Percentiles rank a stretch among this genome's conserved stretches.
These are phyloP conservation scores for Caerostris extrusa DNA, from an alignment of 1,140 invertebrate genomes.

Conservation along the genomic window DNA sequence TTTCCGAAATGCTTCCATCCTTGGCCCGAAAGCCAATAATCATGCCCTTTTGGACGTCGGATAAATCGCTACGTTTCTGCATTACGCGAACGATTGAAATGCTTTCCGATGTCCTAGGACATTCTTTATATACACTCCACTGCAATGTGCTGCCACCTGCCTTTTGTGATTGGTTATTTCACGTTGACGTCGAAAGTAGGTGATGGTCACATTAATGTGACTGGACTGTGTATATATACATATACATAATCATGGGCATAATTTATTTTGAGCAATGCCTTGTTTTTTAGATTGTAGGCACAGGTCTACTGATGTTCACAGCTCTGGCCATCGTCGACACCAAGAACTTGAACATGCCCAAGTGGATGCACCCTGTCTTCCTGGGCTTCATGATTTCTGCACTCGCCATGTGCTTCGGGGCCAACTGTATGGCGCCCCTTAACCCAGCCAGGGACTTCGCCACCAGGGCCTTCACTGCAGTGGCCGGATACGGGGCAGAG, in stretches of 20 bases:
- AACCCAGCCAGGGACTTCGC: conserved; percentile 86
- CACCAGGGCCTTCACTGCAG: conserved; percentile 84
- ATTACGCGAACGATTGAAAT: too few species aligned
- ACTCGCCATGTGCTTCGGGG: conserved; percentile 80
- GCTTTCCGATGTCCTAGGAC: too few species aligned
- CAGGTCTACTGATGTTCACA: conserved; percentile 83
- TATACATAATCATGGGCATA: neutral
- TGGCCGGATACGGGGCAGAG: conserved; percentile 84
- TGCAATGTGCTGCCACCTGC: too few species aligned
- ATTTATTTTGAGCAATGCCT: neutral
- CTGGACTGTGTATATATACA: too few species aligned
- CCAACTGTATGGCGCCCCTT: conserved; percentile 85
- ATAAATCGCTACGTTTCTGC: too few species aligned
- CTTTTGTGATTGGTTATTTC: too few species aligned
- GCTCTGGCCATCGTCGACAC: conserved; percentile 84
- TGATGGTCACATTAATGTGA: too few species aligned
- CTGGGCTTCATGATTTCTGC: conserved; percentile 81
- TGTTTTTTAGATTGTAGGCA: conserved; percentile 84
- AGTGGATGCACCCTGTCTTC: conserved; percentile 82
- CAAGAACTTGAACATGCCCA: conserved; percentile 82
- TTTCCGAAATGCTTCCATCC: too few species aligned
- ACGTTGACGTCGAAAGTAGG: too few species aligned
- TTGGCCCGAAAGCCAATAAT: too few species aligned
- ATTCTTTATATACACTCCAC: too few species aligned
- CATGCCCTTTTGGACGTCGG: too few species aligned